phyloP scores from a whole-genome alignment of 2,113 vertebrate genomes.

The Notothenia coriiceps region DNA sequence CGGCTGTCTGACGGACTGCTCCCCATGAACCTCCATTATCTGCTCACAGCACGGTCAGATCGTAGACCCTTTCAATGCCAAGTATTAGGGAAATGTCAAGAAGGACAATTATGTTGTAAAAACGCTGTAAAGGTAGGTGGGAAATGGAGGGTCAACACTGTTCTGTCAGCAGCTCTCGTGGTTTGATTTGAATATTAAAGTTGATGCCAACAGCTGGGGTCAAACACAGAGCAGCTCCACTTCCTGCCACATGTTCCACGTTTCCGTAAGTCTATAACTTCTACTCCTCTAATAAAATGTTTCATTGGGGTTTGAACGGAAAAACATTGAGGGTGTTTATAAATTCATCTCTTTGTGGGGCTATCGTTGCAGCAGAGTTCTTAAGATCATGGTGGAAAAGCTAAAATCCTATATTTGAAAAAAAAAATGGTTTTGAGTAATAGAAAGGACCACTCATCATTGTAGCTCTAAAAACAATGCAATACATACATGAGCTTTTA shows the following conservation, averaged over 20 bases:
- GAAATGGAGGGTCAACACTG: constrained; percentile 59
- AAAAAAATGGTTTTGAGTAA: background rate
- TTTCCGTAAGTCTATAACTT: constrained; percentile 66
- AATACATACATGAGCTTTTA: no score
- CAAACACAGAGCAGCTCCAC: constrained; percentile 64
- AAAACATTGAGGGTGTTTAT: constrained; percentile 61
- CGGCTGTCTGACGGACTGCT: constrained; percentile 43
- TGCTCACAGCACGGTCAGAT: constrained; percentile 6
- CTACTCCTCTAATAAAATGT: constrained; percentile 65
- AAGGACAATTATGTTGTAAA: constrained; percentile 3
- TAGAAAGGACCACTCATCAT: no score
- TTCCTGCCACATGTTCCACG: constrained; percentile 63
- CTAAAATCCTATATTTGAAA: background rate
- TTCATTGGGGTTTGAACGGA: constrained; percentile 52
- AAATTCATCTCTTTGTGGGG: constrained; percentile 24
- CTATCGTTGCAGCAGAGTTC: background rate
- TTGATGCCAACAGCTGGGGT: constrained; percentile 69
- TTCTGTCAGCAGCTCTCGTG: constrained; percentile 66
- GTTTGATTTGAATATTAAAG: constrained; percentile 80
- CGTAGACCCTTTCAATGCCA: constrained; percentile 7
- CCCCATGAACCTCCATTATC: constrained; percentile 44
- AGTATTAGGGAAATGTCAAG: background rate
- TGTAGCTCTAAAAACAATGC: no score
- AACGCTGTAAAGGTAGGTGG: background rate
- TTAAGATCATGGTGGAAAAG: background rate